Evolutionary conservation across 2,113 vertebrate species (phyloP).

Genomic region (Fulmarus glacialis): DNA sequence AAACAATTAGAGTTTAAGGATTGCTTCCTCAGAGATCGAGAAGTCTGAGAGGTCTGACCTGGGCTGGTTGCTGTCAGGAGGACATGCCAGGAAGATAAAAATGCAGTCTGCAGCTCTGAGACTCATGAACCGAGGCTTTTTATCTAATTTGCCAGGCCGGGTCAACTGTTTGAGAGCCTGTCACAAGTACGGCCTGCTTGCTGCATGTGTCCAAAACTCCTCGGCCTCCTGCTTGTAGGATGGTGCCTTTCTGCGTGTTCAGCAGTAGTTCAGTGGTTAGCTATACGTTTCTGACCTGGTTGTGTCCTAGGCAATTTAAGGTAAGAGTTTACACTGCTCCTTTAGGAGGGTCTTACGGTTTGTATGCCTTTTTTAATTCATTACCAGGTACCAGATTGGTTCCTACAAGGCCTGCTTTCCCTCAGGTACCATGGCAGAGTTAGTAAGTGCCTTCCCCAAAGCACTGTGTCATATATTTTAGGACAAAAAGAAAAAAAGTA

Average conservation of each 20-base stretch:
- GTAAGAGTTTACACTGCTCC: not conserved
- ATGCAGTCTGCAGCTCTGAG: not conserved
- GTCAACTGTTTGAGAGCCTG: not conserved
- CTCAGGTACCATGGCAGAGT: not conserved
- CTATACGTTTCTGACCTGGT: rapidly evolving
- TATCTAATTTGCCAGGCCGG: not conserved
- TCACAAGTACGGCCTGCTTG: not conserved
- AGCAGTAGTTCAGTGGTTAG: not conserved
- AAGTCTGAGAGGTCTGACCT: not conserved
- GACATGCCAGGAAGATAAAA: not conserved
- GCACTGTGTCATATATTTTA: no score
- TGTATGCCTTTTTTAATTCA: not conserved
- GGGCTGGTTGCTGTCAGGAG: not conserved
- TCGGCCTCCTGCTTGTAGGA: not conserved
- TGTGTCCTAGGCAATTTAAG: not conserved
- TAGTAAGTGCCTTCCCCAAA: not conserved
- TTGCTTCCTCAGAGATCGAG: not conserved
- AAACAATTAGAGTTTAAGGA: not conserved
- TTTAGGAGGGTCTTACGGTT: not conserved
- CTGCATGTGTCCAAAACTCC: not conserved
- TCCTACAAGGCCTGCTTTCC: not conserved
- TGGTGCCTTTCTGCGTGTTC: rapidly evolving
- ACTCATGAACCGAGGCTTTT: not conserved
- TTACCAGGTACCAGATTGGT: not conserved
- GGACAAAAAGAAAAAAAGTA: not conserved